Conservation (phyloP, 2,113 vertebrate genomes). For the Centrocercus urophasianus region DNA sequence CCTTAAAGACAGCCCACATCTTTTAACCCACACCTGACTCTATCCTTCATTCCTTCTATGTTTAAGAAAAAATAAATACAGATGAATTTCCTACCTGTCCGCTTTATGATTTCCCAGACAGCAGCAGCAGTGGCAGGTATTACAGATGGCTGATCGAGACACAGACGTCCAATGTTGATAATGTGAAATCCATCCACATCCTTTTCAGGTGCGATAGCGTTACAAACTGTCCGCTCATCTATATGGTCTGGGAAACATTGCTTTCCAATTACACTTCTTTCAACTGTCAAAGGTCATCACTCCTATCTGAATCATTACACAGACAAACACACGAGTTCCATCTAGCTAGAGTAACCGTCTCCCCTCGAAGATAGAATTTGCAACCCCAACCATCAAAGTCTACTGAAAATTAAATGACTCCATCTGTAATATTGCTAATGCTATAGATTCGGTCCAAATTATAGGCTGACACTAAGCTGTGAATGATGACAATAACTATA, state of each 20-base stretch:
- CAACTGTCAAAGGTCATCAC: not conserved
- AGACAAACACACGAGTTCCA: fast-evolving
- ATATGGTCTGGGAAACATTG: constrained; percentile 81
- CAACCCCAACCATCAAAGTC: not conserved
- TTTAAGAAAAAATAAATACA: not conserved
- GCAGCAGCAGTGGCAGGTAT: constrained; percentile 91
- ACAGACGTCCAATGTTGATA: constrained; percentile 90
- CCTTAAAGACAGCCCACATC: not conserved
- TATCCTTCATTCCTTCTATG: fast-evolving
- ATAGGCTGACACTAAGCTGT: not conserved
- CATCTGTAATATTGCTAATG: not conserved
- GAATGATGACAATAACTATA: fast-evolving
- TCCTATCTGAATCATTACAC: not conserved
- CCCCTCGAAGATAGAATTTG: not conserved
- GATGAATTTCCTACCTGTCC: constrained; percentile 80
- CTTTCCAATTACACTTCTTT: not conserved
- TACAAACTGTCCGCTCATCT: constrained; percentile 87
- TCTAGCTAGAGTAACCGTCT: not conserved
- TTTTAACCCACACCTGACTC: not conserved
- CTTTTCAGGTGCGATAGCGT: constrained; percentile 88
- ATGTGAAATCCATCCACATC: constrained; percentile 95
- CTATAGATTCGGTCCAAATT: not conserved
- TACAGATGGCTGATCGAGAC: constrained; percentile 89
- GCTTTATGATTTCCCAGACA: constrained; percentile 92
- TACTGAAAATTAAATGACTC: not conserved